Evolutionary conservation across 2,888 invertebrate species (phyloP).

Genomic region (Lepidocyrtoides sp.): DNA sequence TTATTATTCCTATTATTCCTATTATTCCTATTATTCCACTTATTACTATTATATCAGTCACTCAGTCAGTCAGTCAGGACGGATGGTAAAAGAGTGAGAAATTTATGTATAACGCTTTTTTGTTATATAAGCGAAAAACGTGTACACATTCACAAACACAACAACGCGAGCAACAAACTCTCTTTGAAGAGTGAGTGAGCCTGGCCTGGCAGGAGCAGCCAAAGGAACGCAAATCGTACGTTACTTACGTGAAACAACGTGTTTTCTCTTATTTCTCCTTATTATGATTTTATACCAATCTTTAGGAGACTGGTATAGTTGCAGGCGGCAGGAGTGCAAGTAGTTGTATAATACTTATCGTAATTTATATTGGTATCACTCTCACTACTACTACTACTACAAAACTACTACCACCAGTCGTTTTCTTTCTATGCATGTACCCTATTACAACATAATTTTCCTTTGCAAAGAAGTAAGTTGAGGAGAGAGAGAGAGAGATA

Average conservation of each 20-base stretch:
- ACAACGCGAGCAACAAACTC: slow-evolving; percentile 23
- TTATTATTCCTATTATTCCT: slow-evolving; percentile 60
- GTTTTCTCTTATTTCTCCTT: slow-evolving; percentile 73
- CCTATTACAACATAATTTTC: slow-evolving; percentile 21
- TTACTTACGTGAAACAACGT: slow-evolving; percentile 75
- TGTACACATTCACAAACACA: slow-evolving; percentile 55
- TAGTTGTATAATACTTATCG: slow-evolving; percentile 54
- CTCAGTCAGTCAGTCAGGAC: slow-evolving; percentile 69
- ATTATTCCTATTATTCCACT: slow-evolving; percentile 46
- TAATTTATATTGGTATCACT: slow-evolving; percentile 68
- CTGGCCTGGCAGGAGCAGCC: slow-evolving; percentile 36
- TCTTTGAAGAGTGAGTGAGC: slow-evolving; percentile 44
- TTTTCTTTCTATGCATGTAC: not conserved
- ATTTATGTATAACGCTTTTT: slow-evolving; percentile 58
- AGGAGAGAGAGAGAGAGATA: not conserved
- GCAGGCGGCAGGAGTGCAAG: slow-evolving; percentile 47
- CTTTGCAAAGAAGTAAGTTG: slow-evolving; percentile 5
- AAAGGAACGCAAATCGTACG: slow-evolving; percentile 66
- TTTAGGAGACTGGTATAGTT: slow-evolving; percentile 40
- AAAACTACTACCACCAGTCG: not conserved
- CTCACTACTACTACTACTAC: not conserved
- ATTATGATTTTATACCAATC: slow-evolving; percentile 68
- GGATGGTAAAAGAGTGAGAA: slow-evolving; percentile 69
- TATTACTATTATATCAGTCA: slow-evolving; percentile 73
- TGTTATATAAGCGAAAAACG: slow-evolving; percentile 58